Conservation (phyloP, 1,140 invertebrate species). For the Drosophila insularis region DNA sequence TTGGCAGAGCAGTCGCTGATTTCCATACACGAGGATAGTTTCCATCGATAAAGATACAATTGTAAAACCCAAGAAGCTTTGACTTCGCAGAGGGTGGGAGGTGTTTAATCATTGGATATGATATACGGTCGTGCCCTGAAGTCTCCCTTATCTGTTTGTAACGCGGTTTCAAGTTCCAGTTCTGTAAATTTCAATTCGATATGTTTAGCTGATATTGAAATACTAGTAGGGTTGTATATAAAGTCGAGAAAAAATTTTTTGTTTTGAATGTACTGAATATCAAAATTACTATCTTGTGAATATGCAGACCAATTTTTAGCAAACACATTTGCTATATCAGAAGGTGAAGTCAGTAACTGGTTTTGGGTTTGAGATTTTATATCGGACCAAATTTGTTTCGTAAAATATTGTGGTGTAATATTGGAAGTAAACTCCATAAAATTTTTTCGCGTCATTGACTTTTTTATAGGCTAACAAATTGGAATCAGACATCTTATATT, state of each 20-base stretch:
- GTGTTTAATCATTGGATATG: too few species aligned
- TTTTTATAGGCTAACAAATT: too few species aligned
- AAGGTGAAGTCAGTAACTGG: background rate
- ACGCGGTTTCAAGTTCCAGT: background rate
- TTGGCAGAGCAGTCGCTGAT: background rate
- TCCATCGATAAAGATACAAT: slow-evolving; percentile 1
- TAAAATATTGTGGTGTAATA: too few species aligned
- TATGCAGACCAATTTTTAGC: slow-evolving; percentile 13
- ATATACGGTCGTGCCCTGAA: too few species aligned
- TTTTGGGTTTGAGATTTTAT: too few species aligned
- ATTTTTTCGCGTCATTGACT: background rate
- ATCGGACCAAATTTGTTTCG: too few species aligned
- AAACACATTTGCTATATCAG: slow-evolving; percentile 24
- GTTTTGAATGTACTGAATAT: background rate
- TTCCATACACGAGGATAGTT: slow-evolving; percentile 25
- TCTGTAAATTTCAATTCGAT: slow-evolving; percentile 5
- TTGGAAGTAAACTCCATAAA: background rate
- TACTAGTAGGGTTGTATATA: too few species aligned
- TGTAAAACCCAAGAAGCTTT: background rate
- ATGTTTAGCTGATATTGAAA: background rate
- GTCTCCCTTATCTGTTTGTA: slow-evolving; percentile 10
- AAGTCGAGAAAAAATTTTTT: background rate
- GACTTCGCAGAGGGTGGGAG: background rate
- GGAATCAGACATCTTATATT: background rate
- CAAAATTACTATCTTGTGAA: slow-evolving; percentile 15